phyloP scores from a whole-genome alignment of 2,797 vertebrate species.

The Limosa lapponica region DNA sequence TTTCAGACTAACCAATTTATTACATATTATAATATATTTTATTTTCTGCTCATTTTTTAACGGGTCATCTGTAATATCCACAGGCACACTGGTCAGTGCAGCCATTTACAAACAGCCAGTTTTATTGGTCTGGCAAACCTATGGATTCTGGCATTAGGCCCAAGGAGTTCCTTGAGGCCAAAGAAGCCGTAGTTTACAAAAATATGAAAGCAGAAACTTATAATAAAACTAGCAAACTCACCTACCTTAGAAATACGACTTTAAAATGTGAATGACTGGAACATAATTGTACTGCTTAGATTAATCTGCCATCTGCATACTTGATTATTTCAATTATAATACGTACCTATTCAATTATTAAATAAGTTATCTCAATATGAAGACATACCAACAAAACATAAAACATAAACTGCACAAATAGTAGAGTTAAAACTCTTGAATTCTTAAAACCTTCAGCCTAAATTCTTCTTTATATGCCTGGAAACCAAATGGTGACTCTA shows the following conservation, averaged over 20 bases:
- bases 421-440: neutral
- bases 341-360: neutral
- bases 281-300: neutral
- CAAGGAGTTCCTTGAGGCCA: neutral
- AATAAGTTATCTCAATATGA: neutral
- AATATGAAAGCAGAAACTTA: neutral
- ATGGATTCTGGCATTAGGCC: neutral
- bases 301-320: neutral
- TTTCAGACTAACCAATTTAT: neutral
- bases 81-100: neutral
- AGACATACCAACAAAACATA: neutral
- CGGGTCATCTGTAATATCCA: neutral
- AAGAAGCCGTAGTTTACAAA: neutral
- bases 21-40: neutral
- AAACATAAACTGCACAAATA: neutral
- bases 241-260: neutral
- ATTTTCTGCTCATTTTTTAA: neutral
- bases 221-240: neutral
- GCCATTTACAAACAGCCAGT: rapidly evolving
- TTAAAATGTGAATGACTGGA: neutral
- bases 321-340: neutral
- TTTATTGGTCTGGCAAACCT: neutral
- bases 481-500: neutral
- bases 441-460: neutral
- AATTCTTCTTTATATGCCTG: neutral